Evolutionary conservation across 2,113 vertebrate species (phyloP).

Genomic region (Eulemur macaco): DNA sequence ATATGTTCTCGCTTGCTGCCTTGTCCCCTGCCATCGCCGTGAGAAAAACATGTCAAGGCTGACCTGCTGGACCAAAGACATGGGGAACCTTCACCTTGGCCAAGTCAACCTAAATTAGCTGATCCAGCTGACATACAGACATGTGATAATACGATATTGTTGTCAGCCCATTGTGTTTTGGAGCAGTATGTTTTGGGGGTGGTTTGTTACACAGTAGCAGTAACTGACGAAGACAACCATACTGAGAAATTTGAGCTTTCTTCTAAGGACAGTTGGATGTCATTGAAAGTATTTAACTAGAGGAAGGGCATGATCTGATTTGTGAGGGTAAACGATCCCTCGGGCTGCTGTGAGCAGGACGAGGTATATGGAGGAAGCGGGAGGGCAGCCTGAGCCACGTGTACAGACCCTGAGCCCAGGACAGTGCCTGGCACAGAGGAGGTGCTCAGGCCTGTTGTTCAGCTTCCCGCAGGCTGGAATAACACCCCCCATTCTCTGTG

Average conservation of each 20-base stretch:
- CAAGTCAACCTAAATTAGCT: not conserved
- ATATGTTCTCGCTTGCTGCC: not conserved
- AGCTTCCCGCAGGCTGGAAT: not conserved
- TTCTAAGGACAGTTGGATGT: not conserved
- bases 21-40: not conserved
- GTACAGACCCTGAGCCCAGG: not conserved
- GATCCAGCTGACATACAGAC: not conserved
- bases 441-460: not conserved
- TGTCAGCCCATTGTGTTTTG: not conserved
- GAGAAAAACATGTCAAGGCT: not conserved
- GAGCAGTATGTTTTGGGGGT: not conserved
- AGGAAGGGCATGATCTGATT: not conserved
- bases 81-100: not conserved
- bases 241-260: not conserved
- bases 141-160: not conserved
- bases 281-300: not conserved
- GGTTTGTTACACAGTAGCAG: not conserved
- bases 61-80: not conserved
- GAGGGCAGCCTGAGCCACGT: not conserved
- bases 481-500: not conserved
- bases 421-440: not conserved
- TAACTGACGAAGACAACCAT: not conserved
- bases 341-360: not conserved
- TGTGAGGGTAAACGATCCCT: not conserved
- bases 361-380: not conserved